Conservation (phyloP, 2,113 vertebrate genomes). For the Natator depressus region DNA sequence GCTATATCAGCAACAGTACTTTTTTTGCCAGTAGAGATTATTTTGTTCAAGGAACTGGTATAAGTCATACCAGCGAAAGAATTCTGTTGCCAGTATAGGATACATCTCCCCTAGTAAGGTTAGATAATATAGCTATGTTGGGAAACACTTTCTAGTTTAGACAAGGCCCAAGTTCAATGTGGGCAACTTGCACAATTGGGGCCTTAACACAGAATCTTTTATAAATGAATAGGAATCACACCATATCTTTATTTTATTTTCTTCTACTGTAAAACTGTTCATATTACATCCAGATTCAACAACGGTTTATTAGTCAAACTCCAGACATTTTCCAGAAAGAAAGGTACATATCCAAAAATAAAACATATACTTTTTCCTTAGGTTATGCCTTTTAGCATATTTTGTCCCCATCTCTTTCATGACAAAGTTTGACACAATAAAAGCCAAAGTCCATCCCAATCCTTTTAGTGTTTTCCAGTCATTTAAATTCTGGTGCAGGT, state of each 20-base stretch:
- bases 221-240: neutral
- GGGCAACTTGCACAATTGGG: neutral
- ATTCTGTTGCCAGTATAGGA: conserved; percentile 7
- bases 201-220: neutral
- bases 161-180: neutral
- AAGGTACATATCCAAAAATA: neutral
- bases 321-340: neutral
- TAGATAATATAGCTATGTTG: neutral
- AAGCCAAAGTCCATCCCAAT: neutral
- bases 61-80: conserved; percentile 43
- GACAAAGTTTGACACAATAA: neutral
- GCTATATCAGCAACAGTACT: neutral
- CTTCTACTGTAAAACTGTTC: neutral
- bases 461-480: neutral
- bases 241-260: neutral
- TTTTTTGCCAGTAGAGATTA: neutral
- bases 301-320: neutral
- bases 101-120: neutral
- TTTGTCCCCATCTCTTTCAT: neutral
- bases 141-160: neutral
- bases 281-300: neutral
- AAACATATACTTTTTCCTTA: neutral
- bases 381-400: neutral
- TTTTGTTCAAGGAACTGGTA: conserved; percentile 22
- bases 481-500: neutral